Evolutionary conservation across 2,113 vertebrate species (phyloP).

Genomic region (Chlamydotis undulata): DNA sequence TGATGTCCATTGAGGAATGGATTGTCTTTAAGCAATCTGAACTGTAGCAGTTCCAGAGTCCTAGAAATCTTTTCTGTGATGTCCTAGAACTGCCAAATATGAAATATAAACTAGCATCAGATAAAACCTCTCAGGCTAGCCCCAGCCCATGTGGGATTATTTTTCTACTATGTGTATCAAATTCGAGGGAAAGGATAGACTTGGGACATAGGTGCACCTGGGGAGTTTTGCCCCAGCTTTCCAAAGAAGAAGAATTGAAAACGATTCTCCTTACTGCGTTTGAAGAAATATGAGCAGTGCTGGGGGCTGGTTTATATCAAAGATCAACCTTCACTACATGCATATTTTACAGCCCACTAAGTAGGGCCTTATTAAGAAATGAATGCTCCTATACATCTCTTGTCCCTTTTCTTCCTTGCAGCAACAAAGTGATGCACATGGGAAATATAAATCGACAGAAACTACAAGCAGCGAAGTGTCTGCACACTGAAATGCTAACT

Average conservation of each 20-base stretch:
- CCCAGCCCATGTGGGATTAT: neutral
- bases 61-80: neutral
- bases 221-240: neutral
- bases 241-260: neutral
- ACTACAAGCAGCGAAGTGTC: neutral
- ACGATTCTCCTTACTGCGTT: neutral
- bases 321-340: neutral
- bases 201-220: neutral
- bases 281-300: neutral
- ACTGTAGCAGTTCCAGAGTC: neutral
- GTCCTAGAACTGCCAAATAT: neutral
- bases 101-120: neutral
- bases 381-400: neutral
- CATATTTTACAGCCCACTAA: conserved; percentile 4
- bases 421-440: neutral
- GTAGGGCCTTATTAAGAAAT: conserved; percentile 10
- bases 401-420: neutral
- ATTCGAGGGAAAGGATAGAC: neutral
- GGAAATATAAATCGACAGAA: neutral
- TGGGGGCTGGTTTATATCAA: neutral
- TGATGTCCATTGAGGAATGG: neutral
- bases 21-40: neutral
- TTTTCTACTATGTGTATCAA: neutral
- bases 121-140: neutral
- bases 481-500: neutral